Evolutionary conservation across 2,113 vertebrate species (phyloP).

Genomic region (Bos javanicus): DNA sequence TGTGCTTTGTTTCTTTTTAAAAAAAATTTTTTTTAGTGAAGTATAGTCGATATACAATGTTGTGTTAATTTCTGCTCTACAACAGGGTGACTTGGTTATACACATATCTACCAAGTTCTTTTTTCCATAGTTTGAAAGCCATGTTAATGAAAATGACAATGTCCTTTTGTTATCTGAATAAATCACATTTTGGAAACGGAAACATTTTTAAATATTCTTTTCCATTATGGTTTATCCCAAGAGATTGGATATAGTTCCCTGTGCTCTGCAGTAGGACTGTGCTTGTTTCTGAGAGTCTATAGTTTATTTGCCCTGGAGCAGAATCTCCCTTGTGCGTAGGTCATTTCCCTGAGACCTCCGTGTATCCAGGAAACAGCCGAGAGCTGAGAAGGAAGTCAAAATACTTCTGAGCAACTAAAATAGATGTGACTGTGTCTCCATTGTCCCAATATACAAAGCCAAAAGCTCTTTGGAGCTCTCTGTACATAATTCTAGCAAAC

Average conservation of each 20-base stretch:
- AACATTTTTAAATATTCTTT: neutral
- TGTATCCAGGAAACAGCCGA: neutral
- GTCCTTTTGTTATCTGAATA: too few relatives aligned
- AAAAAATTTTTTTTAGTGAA: neutral
- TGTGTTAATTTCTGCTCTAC: neutral
- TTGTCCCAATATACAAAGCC: neutral
- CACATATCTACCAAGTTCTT: neutral
- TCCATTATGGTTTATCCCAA: neutral
- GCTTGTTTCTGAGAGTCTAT: neutral
- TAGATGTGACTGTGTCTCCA: neutral
- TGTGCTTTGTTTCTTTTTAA: neutral
- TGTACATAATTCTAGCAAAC: neutral
- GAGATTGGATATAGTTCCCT: neutral
- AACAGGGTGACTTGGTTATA: neutral
- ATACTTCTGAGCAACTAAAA: neutral
- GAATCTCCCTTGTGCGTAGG: neutral
- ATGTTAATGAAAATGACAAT: too few relatives aligned
- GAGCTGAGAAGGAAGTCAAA: conserved; percentile 3
- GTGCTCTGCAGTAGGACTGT: neutral
- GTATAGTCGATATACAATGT: neutral
- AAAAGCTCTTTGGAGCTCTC: neutral
- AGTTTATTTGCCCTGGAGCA: conserved; percentile 18
- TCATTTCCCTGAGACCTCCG: neutral
- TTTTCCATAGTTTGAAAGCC: too few relatives aligned
- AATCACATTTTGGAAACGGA: too few relatives aligned